Evolutionary conservation across 2,113 vertebrate genomes (phyloP), one percentile per base, ranked within the genome.

Genomic region (Amphilophus citrinellus): DNA sequence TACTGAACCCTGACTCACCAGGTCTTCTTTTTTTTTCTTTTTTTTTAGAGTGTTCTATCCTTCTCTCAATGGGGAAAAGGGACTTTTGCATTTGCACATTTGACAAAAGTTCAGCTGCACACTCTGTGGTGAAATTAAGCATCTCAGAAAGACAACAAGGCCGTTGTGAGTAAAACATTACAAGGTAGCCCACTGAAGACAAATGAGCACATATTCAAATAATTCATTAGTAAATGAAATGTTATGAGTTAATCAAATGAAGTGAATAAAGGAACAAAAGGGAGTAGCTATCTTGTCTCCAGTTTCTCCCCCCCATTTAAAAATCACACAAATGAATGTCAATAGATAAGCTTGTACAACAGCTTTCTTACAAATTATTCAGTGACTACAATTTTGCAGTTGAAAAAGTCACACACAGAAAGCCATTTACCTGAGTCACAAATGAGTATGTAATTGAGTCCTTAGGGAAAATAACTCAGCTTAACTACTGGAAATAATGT

Each of bases 401-500:
- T 94, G 93, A 94, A 94, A 92, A 94, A 94, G 93, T 94, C 93
- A 93, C 89, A 91, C 84, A 66, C 79, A 82, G 89, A 90, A 93
- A 93, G 89, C 91, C 93, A 93, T 97, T 97, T 97, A 97, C 97
- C 97, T 97, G 93, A 95, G 94, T 94, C 94, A 96, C 94, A 96
- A 95, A 96, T 95, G 89, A 95, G 91, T 94, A 91, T 93, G 90
- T 98, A 98, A 98, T 97, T 98, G 97, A 97, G 96, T 98, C 97
- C 97, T 96, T 94, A 91, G 97, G 97, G 97, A 97, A 97, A 95
- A 98, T 97, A 97, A 97, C 96, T 98, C 97, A 97, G 96, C 96
- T 97, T 97, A 98, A 98, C 97, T 97, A 98, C 97, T 97, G 97
- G 97, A 98, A 98, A 97, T 98, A 97, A 98, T 98, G 97, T 97